phyloP scores from a whole-genome alignment of 1,140 invertebrate genomes.

The Brachionus angularis region DNA sequence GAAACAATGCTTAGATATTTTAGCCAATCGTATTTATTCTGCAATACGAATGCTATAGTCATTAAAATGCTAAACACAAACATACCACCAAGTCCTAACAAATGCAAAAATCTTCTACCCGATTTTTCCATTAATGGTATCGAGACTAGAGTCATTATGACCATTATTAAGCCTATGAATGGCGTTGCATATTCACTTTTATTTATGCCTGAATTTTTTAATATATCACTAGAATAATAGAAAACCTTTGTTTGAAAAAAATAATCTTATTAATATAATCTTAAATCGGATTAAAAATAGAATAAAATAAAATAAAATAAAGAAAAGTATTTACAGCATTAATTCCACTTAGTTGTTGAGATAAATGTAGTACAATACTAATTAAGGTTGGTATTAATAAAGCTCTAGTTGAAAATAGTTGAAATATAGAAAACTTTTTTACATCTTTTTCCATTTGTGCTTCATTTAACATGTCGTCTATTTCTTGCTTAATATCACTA shows the following conservation, averaged over 20 bases:
- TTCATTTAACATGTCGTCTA: conserved; percentile 50
- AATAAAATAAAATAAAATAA: not conserved
- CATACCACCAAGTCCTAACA: conserved; percentile 42
- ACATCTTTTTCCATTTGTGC: conserved; percentile 45
- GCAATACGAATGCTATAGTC: conserved; percentile 39
- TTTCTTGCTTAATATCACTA: conserved; percentile 48
- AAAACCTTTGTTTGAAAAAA: conserved; percentile 66
- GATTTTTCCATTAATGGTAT: conserved; percentile 53
- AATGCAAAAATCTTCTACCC: conserved; percentile 47
- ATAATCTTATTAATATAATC: too few species aligned
- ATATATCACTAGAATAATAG: conserved; percentile 73
- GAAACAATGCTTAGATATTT: conserved; percentile 43
- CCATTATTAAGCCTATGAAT: conserved; percentile 64
- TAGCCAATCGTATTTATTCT: conserved; percentile 18
- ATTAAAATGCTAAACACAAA: conserved; percentile 35
- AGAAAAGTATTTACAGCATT: conserved; percentile 62
- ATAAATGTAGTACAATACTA: conserved; percentile 75
- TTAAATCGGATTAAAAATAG: conserved; percentile 71
- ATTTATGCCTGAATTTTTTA: conserved; percentile 65
- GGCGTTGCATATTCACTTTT: conserved; percentile 71
- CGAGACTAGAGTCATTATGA: conserved; percentile 65
- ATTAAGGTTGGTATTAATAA: conserved; percentile 75
- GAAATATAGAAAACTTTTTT: conserved; percentile 1
- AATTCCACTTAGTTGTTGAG: conserved; percentile 78
- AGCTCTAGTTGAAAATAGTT: conserved; percentile 52